Conservation (phyloP, 2,888 invertebrate species). For the Sphinx pinastri region DNA sequence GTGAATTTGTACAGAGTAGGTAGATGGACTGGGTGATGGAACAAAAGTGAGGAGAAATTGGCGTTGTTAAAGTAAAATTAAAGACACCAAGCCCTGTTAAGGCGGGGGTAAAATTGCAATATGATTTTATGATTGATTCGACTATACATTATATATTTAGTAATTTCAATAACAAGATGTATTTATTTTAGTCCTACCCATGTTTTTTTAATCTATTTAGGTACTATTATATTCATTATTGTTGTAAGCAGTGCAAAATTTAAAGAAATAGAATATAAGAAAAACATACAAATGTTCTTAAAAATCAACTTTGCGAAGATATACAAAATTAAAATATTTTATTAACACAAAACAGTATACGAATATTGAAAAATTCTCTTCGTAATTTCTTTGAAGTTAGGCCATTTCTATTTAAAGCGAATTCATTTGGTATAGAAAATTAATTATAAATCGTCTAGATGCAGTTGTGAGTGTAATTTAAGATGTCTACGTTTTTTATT, state of each 20-base stretch:
- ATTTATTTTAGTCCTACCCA: no score
- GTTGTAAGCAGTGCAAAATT: no score
- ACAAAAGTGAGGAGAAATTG: background rate
- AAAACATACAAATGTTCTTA: background rate
- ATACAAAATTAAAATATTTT: no score
- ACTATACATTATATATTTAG: no score
- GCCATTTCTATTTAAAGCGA: background rate
- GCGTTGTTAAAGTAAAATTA: background rate
- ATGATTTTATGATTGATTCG: no score
- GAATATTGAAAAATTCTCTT: background rate
- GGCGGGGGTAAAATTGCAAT: no score
- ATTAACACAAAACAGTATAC: background rate
- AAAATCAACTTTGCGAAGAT: background rate
- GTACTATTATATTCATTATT: no score
- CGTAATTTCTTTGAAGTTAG: conserved; percentile 8
- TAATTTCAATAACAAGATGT: no score
- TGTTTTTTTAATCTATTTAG: no score
- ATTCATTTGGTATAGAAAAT: conserved; percentile 4
- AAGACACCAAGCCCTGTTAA: background rate
- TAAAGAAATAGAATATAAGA: no score
- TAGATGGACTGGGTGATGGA: background rate
- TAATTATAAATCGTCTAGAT: conserved; percentile 13
- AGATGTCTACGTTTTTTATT: conserved; percentile 4
- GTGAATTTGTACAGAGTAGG: background rate
- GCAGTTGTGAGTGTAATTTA: conserved; percentile 4